Base-by-base conservation (phyloP, 2,888 invertebrate species). In the Hemistola chrysoprasaria region DNA sequence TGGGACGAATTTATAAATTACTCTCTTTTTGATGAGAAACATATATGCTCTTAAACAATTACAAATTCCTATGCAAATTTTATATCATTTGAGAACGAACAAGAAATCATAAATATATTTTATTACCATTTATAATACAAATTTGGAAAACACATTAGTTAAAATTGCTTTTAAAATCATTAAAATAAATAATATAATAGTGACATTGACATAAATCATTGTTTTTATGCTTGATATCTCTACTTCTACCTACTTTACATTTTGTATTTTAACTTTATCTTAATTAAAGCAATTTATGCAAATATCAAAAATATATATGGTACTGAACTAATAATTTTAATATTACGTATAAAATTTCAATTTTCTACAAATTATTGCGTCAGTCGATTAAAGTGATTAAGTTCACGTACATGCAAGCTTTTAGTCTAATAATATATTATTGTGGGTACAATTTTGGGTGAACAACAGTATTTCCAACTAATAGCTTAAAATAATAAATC, bases 141-240 rank as follows among this genome's bases (percentile, higher is more conserved):
- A 38, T 35, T 46, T 38, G 35, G 33, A 35, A 39, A 43, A 31
- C 35, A 40, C 31, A 40, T 45, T 40, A 44, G 35, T 29, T 26
- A 36, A n/a, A n/a, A 26, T 33, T 39, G 33, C 33, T 43, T 22
- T 39, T 38, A 33, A 38, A 40, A 39, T 33, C 22, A 41, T 41
- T 40, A 10, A 35, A 40, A 45, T 33, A 45, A 25, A 42, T 33
- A 44, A 47, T 41, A 44, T 44, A 33, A 32, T 40, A 31, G 22
- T 34, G 41, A 39, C 36, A 37, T 47, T 22, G 11, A 16, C 37
- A 38, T 42, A 42, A 42, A 42, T 41, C 36, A 27, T 36, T 26
- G 23, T 8, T 36, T 42, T 32, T 23, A 36, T 36, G 41, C 9
- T 3, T 28, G 36, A 42, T 42, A 36, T 42, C 32, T 42, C 36